Conservation (phyloP, 2,888 invertebrate genomes). For the Melanostoma scalare region DNA sequence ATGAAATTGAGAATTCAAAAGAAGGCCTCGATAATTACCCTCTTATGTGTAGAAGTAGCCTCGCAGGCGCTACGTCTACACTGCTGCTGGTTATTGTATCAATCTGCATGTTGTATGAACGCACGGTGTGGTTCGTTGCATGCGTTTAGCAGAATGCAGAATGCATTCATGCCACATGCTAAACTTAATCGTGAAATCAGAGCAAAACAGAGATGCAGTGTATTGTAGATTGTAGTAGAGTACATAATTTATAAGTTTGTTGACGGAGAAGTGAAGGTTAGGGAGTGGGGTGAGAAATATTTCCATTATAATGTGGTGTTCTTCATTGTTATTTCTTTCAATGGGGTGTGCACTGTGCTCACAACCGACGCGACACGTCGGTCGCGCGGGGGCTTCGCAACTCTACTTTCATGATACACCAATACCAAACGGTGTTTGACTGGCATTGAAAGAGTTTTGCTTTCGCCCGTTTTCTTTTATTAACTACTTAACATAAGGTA, state of each 20-base stretch:
- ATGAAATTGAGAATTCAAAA: conserved; percentile 50
- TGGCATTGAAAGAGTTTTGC: conserved; percentile 63
- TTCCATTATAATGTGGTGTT: conserved; percentile 47
- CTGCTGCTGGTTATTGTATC: background rate
- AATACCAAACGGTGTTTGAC: conserved; percentile 27
- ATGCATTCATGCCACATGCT: conserved; percentile 39
- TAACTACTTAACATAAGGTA: conserved; percentile 36
- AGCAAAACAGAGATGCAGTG: conserved; percentile 51
- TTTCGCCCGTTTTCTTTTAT: conserved; percentile 33
- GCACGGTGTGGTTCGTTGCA: conserved; percentile 10
- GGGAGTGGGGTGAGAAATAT: conserved; percentile 22
- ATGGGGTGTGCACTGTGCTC: conserved; percentile 11
- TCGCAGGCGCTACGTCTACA: conserved; percentile 27
- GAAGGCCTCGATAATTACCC: conserved; percentile 56
- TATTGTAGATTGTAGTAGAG: conserved; percentile 10
- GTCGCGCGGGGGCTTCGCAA: background rate
- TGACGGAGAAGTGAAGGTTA: conserved; percentile 9
- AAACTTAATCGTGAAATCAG: conserved; percentile 48
- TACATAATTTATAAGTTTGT: conserved; percentile 54
- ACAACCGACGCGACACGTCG: background rate
- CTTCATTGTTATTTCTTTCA: conserved; percentile 41
- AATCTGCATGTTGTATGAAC: background rate
- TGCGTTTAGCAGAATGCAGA: conserved; percentile 25
- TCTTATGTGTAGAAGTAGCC: conserved; percentile 37
- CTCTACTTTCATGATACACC: conserved; percentile 27